Percentiles rank a stretch among this genome's conserved stretches.
Evolutionary conservation across 2,113 vertebrate genomes (phyloP).

Genomic region (Sylvilagus bachmani): DNA sequence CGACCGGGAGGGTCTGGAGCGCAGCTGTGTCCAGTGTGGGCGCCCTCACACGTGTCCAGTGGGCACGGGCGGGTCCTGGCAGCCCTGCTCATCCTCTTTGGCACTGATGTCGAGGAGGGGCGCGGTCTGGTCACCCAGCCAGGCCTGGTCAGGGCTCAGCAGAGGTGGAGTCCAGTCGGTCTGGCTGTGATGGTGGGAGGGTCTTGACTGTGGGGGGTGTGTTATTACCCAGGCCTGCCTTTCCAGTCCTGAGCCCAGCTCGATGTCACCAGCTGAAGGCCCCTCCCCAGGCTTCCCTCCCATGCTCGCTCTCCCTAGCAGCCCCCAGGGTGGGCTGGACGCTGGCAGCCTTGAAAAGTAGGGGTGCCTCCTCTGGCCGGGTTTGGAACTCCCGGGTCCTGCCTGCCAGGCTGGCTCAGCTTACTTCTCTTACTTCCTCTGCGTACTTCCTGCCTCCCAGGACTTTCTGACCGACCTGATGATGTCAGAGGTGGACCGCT

Average conservation of each 20-base stretch:
- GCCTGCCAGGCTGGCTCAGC: not conserved
- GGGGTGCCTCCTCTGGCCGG: not conserved
- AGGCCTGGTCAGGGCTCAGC: not conserved
- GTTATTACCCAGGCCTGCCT: not conserved
- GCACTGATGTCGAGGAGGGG: rapidly evolving
- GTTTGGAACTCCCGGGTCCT: not conserved
- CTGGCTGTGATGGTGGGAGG: rapidly evolving
- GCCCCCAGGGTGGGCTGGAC: not conserved
- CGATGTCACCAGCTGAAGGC: not conserved
- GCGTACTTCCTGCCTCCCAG: slow-evolving; percentile 87
- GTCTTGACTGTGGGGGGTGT: not conserved
- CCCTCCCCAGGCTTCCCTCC: not conserved
- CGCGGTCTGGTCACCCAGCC: rapidly evolving
- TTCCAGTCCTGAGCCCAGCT: not conserved
- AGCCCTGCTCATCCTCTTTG: not conserved
- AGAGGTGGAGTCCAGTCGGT: not conserved
- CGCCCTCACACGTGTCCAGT: too few relatives aligned
- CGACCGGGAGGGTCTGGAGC: not conserved
- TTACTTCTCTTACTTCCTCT: too few relatives aligned
- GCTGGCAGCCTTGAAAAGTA: not conserved
- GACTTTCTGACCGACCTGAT: slow-evolving; percentile 99
- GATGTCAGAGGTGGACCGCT: slow-evolving; percentile 99
- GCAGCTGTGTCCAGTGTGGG: not conserved
- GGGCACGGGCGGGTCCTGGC: not conserved
- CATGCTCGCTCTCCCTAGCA: not conserved